Evolutionary conservation across 2,113 vertebrate genomes (phyloP), one percentile per base, ranked within the genome.

Genomic region (Panurus biarmicus): DNA sequence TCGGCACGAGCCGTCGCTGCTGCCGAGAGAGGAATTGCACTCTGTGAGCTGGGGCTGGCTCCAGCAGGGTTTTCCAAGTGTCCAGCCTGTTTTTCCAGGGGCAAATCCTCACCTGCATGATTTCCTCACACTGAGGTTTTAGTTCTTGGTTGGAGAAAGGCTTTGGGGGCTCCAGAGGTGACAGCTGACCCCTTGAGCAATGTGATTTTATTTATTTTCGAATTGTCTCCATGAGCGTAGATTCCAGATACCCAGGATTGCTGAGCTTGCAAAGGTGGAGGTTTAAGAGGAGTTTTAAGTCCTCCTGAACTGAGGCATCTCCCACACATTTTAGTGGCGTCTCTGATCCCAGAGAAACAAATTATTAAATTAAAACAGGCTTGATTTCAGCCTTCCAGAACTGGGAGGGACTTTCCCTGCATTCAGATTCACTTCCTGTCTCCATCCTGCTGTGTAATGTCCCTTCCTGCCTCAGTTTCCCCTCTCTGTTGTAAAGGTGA

Each of bases 151-250:
- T 36, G 12, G 35, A 31, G 6, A 51, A 56, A 31, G 23, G 18
- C 54, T 74, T 19, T 81, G 25, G 16, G 53, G 42, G 29, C 40
- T 48, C 35, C 42, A 12, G 58, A 33, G 47, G 31, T 33, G 36
- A 26, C 51, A 75, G 11, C 35, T 0, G 1, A 4, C 22, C 14
- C 51, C n/a, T 56, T 3, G 7, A 60, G 10, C 50, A 25, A 7
- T 0, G 1, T 8, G 31, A 7, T 47, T 89, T 66, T 66, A 12
- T 53, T 71, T 66, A 11, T 40, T 87, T 93, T 62, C 1, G 1
- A 1, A 16, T 76, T 57, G n/a, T 48, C 21, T 67, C 9, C 2
- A 1, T 31, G 51, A 6, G 14, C 0, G 0, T 4, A 31, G 14
- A 36, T 36, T 36, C 11, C 47, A 50, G 51, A 38, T 26, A 26